phyloP scores from a whole-genome alignment of 2,888 invertebrate species.

The Andrena dorsata region DNA sequence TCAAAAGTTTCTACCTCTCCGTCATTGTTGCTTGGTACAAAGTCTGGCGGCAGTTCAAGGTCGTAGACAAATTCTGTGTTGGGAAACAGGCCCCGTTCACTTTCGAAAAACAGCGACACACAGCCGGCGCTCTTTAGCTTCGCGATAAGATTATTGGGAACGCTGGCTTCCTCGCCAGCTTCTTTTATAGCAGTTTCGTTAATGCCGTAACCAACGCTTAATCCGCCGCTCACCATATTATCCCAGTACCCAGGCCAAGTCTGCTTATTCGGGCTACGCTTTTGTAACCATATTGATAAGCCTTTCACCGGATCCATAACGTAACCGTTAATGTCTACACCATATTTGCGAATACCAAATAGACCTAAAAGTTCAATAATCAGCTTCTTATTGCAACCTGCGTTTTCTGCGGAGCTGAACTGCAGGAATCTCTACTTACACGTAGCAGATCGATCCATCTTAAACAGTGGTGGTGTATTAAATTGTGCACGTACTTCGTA shows the following conservation, averaged over 20 bases:
- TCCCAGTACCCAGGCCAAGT: constrained; percentile 99
- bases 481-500: constrained; percentile 95
- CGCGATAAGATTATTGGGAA: constrained; percentile 91
- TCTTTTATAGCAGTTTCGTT: constrained; percentile 96
- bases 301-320: constrained; percentile 94
- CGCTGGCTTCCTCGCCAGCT: constrained; percentile 97
- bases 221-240: constrained; percentile 97
- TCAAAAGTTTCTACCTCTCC: constrained; percentile 98
- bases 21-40: constrained; percentile 96
- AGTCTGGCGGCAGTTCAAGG: constrained; percentile 95
- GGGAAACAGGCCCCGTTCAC: constrained; percentile 96
- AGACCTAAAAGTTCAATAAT: constrained; percentile 86
- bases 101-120: constrained; percentile 96
- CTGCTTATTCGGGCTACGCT: constrained; percentile 95
- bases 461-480: constrained; percentile 87
- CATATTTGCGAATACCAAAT: constrained; percentile 97
- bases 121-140: constrained; percentile 92
- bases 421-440: constrained; percentile 85
- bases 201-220: constrained; percentile 95
- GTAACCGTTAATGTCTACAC: constrained; percentile 97
- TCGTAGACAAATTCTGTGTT: constrained; percentile 98
- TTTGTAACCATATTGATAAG: constrained; percentile 96
- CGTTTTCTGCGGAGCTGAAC: background rate
- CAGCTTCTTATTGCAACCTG: background rate
- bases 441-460: constrained; percentile 96